phyloP scores from a whole-genome alignment of 2,113 vertebrate species.

The Typhlomys cinereus region DNA sequence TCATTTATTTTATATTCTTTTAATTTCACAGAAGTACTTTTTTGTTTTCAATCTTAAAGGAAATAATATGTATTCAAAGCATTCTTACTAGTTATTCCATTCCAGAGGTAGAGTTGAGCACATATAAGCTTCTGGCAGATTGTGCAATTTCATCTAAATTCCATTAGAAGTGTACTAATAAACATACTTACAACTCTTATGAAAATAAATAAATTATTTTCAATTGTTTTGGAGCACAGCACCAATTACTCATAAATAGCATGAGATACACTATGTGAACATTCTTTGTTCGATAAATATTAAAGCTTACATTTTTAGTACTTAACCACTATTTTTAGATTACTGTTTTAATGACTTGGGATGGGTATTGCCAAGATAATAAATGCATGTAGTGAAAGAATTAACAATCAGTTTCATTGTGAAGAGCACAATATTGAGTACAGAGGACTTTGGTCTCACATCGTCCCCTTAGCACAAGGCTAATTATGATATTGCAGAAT shows the following conservation, averaged over 20 bases:
- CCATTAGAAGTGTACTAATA: constrained; percentile 48
- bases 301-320: not conserved
- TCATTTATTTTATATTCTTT: not conserved
- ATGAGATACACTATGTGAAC: not conserved
- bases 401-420: constrained; percentile 38
- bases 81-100: not conserved
- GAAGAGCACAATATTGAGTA: not conserved
- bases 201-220: constrained; percentile 55
- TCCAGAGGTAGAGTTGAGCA: not conserved
- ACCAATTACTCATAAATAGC: constrained; percentile 7
- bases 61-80: not conserved
- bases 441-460: constrained; percentile 58
- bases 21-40: not conserved
- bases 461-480: constrained; percentile 30
- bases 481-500: constrained; percentile 60
- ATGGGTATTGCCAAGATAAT: not conserved
- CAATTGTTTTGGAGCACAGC: not conserved
- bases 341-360: not conserved
- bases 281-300: constrained; percentile 34
- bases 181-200: constrained; percentile 51
- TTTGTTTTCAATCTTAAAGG: not conserved
- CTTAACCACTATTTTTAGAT: constrained; percentile 48
- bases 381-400: not conserved
- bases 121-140: not conserved
- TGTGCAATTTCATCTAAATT: constrained; percentile 45